Percentiles rank a stretch among this genome's conserved stretches.
These are phyloP conservation scores for Australoheros facetus DNA, from an alignment of 2,797 vertebrate genomes.

Conservation along the genomic window DNA sequence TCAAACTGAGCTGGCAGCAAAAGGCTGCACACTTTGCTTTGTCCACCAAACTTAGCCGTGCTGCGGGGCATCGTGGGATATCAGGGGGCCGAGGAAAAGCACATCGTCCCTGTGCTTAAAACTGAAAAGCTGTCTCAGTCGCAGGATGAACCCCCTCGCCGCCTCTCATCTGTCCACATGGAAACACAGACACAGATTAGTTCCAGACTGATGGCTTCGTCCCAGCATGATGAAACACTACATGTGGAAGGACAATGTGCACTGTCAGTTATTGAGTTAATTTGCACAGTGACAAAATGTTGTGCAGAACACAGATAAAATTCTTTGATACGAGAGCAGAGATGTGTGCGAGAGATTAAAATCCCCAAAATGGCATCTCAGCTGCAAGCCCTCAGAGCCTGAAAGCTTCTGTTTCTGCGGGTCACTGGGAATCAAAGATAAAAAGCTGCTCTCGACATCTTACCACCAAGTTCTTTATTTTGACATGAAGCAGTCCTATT, in stretches of 20 bases:
- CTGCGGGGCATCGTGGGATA: constrained; percentile 31
- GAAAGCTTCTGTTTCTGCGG: constrained; percentile 1
- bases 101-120: neutral
- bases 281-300: constrained; percentile 52
- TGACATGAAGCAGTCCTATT: constrained; percentile 38
- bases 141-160: constrained; percentile 16
- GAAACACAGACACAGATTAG: constrained; percentile 57
- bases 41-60: constrained; percentile 24
- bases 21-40: constrained; percentile 13
- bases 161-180: constrained; percentile 30
- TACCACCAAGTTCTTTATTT: constrained; percentile 26
- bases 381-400: neutral
- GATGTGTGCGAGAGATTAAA: neutral
- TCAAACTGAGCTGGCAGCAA: constrained; percentile 32
- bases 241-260: constrained; percentile 29
- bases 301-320: constrained; percentile 35
- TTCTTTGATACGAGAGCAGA: constrained; percentile 1
- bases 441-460: constrained; percentile 23
- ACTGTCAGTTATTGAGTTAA: constrained; percentile 40
- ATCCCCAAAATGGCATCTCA: neutral
- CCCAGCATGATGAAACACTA: constrained; percentile 52
- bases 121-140: neutral
- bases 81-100: neutral
- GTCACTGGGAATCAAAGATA: constrained; percentile 3
- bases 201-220: constrained; percentile 53